Conservation (phyloP, 1,140 invertebrate species). For the Scylla paramamosain region DNA sequence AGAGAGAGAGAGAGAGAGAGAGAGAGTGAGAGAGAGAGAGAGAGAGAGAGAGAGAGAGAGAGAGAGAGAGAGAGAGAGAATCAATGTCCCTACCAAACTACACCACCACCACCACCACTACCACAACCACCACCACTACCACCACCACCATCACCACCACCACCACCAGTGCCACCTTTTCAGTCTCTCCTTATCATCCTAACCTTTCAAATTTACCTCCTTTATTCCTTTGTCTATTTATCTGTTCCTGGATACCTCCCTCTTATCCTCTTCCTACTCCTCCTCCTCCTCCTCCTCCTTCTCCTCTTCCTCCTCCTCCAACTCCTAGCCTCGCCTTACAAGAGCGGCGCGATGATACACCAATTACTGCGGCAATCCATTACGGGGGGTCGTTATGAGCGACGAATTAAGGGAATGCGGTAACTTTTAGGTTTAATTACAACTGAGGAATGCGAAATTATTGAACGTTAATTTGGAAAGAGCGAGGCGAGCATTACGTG, state of each 20-base stretch:
- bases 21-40: conserved; percentile 29
- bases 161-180: neutral
- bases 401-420: conserved; percentile 51
- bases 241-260: conserved; percentile 25
- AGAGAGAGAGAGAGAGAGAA: conserved; percentile 40
- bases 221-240: conserved; percentile 25
- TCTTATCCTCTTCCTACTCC: conserved; percentile 17
- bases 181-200: conserved; percentile 26
- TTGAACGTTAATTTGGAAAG: conserved; percentile 32
- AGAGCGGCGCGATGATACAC: neutral
- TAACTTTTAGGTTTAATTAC: conserved; percentile 47
- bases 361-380: neutral
- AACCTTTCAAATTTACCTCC: neutral
- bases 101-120: no score
- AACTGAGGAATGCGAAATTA: conserved; percentile 43
- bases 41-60: conserved; percentile 48
- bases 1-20: conserved; percentile 45
- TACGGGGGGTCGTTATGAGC: conserved; percentile 22
- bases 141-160: neutral
- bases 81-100: no score
- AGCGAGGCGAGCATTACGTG: neutral
- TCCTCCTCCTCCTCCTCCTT: neutral
- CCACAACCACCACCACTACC: neutral
- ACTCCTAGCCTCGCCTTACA: neutral
- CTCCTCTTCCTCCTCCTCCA: neutral